Percentiles rank a stretch among this genome's conserved stretches.
Conservation (phyloP, 2,113 vertebrate species). For the Tinamus guttatus region DNA sequence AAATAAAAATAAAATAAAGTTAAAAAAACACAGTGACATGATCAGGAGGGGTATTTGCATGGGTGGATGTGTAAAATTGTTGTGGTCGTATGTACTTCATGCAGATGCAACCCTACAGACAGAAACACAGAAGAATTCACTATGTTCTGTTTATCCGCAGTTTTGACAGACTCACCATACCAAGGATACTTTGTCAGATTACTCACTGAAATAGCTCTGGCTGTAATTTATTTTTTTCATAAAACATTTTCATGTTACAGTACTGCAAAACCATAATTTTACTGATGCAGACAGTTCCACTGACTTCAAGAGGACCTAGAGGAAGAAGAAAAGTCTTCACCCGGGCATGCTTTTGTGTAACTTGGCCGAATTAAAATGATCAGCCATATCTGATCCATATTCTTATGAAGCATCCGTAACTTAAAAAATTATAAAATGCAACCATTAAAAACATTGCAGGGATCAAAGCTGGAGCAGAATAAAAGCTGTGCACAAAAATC, state of each 20-base stretch:
- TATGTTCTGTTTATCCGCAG: neutral
- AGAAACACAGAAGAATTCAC: neutral
- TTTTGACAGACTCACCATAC: neutral
- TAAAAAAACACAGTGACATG: neutral
- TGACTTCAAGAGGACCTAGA: neutral
- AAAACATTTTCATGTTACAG: neutral
- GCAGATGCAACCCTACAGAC: neutral
- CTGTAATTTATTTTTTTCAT: constrained; percentile 7
- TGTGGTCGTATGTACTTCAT: neutral
- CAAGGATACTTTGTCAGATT: neutral
- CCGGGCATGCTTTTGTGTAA: neutral
- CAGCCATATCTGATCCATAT: neutral
- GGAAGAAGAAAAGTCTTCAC: neutral
- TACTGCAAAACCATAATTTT: neutral
- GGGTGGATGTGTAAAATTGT: neutral
- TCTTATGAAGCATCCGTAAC: neutral
- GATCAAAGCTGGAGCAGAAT: neutral
- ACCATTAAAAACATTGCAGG: neutral
- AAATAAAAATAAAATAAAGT: neutral
- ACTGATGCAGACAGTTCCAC: neutral
- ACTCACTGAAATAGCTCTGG: neutral
- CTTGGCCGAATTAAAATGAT: neutral
- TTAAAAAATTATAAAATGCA: neutral
- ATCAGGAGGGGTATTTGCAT: neutral
- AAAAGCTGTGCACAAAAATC: neutral